A percentile compares a stretch with the other conserved stretches of the same genome.
These are phyloP conservation scores for Kryptolebias marmoratus DNA, from an alignment of 2,113 vertebrate species.

Conservation along the genomic window DNA sequence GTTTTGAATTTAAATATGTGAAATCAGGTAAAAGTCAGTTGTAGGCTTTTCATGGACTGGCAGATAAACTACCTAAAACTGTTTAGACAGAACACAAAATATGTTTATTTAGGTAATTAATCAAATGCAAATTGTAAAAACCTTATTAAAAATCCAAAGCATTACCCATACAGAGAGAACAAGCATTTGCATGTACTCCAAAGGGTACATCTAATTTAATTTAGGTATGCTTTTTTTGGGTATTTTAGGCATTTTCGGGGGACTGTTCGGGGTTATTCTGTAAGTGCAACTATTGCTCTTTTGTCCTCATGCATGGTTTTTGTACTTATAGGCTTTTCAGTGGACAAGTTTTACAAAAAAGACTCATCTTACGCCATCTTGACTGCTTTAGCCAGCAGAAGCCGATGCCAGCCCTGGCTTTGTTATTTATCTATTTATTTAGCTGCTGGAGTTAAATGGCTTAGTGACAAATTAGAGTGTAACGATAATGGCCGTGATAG, in stretches of 20 bases:
- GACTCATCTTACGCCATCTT: constrained; percentile 13
- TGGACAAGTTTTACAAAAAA: constrained; percentile 23
- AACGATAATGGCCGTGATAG: constrained; percentile 68
- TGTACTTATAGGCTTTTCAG: constrained; percentile 15
- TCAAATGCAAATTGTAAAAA: background rate
- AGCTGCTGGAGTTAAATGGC: constrained; percentile 70
- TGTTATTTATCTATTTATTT: constrained; percentile 65
- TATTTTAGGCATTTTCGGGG: no score
- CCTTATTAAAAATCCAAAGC: no score
- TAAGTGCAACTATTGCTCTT: background rate
- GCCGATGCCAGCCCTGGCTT: constrained; percentile 34
- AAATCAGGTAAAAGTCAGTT: no score
- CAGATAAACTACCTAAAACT: background rate
- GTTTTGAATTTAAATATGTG: no score
- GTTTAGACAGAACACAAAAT: background rate
- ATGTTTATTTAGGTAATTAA: background rate
- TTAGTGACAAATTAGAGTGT: constrained; percentile 76
- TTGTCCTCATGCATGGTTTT: no score
- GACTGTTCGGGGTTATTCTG: background rate
- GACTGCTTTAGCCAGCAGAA: constrained; percentile 36
- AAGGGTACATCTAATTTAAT: no score
- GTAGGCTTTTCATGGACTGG: no score
- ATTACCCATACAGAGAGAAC: no score
- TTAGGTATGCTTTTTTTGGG: no score
- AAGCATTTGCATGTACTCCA: no score